Evolutionary conservation across 2,797 vertebrate genomes (phyloP), one percentile per base, ranked within the genome.

Genomic region (Pteronotus mesoamericanus): DNA sequence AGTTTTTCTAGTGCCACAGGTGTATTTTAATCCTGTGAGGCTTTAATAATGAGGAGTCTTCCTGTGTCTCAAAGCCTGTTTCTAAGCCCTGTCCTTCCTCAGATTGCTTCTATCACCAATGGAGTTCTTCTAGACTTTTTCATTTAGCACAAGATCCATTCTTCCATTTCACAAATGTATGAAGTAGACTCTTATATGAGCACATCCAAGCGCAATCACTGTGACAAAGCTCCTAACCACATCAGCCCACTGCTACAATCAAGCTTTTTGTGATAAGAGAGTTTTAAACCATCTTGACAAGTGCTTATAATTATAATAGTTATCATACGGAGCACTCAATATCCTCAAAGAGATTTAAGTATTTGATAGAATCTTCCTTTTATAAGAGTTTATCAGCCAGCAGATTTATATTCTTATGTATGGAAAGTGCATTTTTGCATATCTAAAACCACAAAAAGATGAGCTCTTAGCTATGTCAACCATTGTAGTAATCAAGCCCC

Each of bases 261-360:
- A 96, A 90, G 89, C 37, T 89, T 95, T 98, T 96, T 97, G 79
- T 96, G 94, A 91, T 7, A 97, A 72, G 97, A 92, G 85, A 82
- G 15, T 88, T 98, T 96, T 90, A 97, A 96, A 96, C 69, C 46
- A 57, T 98, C 97, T 98, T 97, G 87, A 97, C 94, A 98, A 77
- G 97, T 95, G 94, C 72, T 80, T 94, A n/a, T 97, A 94, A 96
- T 96, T 95, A 88, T 94, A 90, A 91, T 92, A 97, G 68, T 94
- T 95, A 96, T 96, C 96, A 88, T 51, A 90, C 89, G 69, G 64
- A 96, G 22, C 15, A 91, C 77, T 92, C 80, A n/a, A 32, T 77
- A 75, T 78, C 57, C 44, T 97, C 64, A 9, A 68, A 96, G 86
- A 59, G 79, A 91, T 90, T 96, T 92, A 97, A 96, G 82, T 93